Evolutionary conservation across 1,140 invertebrate species (phyloP).

Genomic region (Araneus ventricosus): DNA sequence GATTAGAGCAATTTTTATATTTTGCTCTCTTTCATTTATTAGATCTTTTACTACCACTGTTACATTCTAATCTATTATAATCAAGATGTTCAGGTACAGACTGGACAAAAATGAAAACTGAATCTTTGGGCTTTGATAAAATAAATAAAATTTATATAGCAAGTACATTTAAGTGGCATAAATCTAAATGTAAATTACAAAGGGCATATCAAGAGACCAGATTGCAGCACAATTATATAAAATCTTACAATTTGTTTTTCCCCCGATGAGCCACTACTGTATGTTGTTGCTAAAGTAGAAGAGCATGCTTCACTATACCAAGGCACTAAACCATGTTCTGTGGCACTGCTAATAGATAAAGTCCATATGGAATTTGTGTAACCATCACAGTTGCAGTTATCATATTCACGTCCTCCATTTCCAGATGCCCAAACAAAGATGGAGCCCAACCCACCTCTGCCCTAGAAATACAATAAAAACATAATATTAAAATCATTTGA

Average conservation of each 20-base stretch:
- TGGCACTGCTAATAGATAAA: constrained; percentile 97
- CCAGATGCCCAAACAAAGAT: constrained; percentile 99
- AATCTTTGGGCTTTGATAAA: no score
- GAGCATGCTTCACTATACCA: constrained; percentile 97
- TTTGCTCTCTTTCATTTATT: no score
- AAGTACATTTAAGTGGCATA: no score
- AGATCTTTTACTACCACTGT: no score
- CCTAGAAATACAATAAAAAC: constrained; percentile 80
- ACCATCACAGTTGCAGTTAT: constrained; percentile 99
- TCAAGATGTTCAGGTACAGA: no score
- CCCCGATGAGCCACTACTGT: constrained; percentile 93
- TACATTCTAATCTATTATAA: no score
- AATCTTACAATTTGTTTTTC: constrained; percentile 85
- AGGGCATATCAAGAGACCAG: no score
- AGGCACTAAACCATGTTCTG: constrained; percentile 94
- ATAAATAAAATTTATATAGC: no score
- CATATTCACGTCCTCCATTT: constrained; percentile 94
- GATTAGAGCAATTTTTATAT: no score
- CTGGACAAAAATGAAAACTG: no score
- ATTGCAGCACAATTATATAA: no score
- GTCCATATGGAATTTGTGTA: constrained; percentile 99
- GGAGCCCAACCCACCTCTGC: constrained; percentile 95
- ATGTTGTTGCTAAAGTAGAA: constrained; percentile 97
- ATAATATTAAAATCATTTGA: not conserved
- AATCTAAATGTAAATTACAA: no score